These are phyloP conservation scores for Drosophila dunni DNA, from an alignment of 1,140 invertebrate genomes.

Conservation along the genomic window DNA sequence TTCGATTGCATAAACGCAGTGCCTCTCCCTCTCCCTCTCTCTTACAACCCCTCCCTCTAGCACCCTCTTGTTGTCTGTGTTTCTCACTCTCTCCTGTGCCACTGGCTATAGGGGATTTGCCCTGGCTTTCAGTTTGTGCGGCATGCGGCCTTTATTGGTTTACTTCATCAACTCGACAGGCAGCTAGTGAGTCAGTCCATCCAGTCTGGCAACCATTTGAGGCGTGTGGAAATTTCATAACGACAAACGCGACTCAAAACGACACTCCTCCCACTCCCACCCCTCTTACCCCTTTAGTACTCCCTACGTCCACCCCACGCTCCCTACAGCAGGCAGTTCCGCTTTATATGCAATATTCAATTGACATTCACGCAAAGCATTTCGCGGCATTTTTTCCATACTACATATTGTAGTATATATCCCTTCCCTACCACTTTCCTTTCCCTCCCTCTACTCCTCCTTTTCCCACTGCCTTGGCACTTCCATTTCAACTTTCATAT, in stretches of 20 bases:
- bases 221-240: slow-evolving; percentile 76
- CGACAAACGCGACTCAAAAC: slow-evolving; percentile 43
- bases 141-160: slow-evolving; percentile 77
- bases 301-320: neutral
- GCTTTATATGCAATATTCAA: slow-evolving; percentile 78
- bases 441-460: neutral
- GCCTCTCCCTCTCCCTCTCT: neutral
- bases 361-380: slow-evolving; percentile 68
- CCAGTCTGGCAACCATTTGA: slow-evolving; percentile 45
- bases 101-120: slow-evolving; percentile 55
- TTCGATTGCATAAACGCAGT: slow-evolving; percentile 40
- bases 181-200: slow-evolving; percentile 32
- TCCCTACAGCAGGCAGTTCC: slow-evolving; percentile 4
- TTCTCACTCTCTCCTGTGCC: neutral
- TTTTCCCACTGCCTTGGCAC: slow-evolving; percentile 34
- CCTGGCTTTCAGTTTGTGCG: slow-evolving; percentile 64
- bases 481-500: slow-evolving; percentile 68
- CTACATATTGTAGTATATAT: neutral
- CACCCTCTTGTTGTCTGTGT: too few relatives aligned
- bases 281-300: neutral
- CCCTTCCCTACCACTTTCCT: neutral
- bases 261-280: neutral
- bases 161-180: slow-evolving; percentile 78
- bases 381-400: slow-evolving; percentile 57
- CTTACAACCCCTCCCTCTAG: neutral